Evolutionary conservation across 2,113 vertebrate species (phyloP).

Genomic region (Sprattus sprattus): DNA sequence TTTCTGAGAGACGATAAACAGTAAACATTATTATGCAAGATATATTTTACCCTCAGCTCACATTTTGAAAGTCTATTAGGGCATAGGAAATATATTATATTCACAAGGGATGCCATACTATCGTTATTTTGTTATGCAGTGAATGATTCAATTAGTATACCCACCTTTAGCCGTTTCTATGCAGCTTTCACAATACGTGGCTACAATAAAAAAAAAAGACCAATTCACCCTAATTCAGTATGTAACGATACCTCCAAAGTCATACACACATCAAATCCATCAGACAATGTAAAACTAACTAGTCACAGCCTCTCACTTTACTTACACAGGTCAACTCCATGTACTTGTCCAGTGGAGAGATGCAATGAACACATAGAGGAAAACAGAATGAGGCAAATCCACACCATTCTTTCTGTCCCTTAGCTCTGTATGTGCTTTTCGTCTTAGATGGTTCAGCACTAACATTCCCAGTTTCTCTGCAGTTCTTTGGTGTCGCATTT

Average conservation of each 20-base stretch:
- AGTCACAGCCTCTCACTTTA: conserved; percentile 24
- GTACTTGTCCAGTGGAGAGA: conserved; percentile 41
- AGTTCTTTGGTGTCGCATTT: not conserved
- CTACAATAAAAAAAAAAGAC: conserved; percentile 45
- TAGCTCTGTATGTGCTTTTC: not conserved
- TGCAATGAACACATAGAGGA: conserved; percentile 42
- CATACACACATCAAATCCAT: too few species aligned
- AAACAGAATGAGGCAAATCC: conserved; percentile 5
- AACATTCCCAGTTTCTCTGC: not conserved
- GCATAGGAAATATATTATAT: too few species aligned
- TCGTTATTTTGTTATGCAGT: too few species aligned
- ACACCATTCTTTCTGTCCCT: not conserved
- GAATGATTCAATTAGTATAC: not conserved
- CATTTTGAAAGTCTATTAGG: not conserved
- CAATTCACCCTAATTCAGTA: not conserved
- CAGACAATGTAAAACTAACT: not conserved
- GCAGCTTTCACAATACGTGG: conserved; percentile 63
- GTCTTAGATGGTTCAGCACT: not conserved
- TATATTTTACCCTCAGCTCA: not conserved
- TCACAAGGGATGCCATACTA: not conserved
- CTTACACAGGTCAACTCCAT: conserved; percentile 56
- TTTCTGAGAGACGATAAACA: conserved; percentile 45
- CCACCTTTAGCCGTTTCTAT: conserved; percentile 57
- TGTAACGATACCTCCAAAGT: too few species aligned
- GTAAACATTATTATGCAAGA: not conserved